Base-by-base conservation (phyloP, 2,113 vertebrate species). In the Benthochromis sp. region DNA sequence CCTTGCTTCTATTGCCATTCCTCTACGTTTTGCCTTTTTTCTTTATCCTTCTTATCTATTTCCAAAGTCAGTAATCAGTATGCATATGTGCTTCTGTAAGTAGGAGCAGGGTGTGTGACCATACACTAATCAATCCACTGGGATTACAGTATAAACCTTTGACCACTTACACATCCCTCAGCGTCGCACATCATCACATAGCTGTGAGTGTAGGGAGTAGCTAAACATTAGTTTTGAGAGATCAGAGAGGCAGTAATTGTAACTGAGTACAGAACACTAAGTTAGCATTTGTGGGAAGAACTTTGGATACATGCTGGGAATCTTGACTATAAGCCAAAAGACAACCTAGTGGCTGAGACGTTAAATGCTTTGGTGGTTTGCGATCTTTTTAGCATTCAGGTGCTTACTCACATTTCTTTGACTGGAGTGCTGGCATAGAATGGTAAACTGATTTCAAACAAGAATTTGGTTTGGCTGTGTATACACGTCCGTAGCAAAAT, bases 51-150 rank as follows among this genome's bases (percentile, higher is more conserved):
- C 82, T 69, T 81, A 71, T 59, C 59, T 52, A 83, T 88, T 91
- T 90, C 81, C 92, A 93, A 93, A 90, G 94, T 93, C 88, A 90
- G 81, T 29, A 90, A 91, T 91, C 86, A 81, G 73, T 90, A 94
- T 95, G 88, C 88, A 76, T 59, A 55, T 86, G 73, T 80, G 84
- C 84, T 82, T 76, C 84, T 38, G 29, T 89, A 27, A 78, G 69
- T 47, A 69, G 87, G 8, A 61, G 61, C 54, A 76, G 66, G 38
- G 81, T 83, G 66, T 95, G 93, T 95, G 93, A 91, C 89, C 86
- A 57, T 86, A 93, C 89, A 94, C 92, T 92, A 92, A 94, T 94
- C 89, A 93, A 87, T 55, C 27, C 82, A 54, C 34, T 57, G 24
- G 82, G 86, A 91, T 91, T 93, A 92, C 86, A 85, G 13, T 76